Base-by-base conservation (phyloP, 2,888 invertebrate species). In the Erebia aethiops region DNA sequence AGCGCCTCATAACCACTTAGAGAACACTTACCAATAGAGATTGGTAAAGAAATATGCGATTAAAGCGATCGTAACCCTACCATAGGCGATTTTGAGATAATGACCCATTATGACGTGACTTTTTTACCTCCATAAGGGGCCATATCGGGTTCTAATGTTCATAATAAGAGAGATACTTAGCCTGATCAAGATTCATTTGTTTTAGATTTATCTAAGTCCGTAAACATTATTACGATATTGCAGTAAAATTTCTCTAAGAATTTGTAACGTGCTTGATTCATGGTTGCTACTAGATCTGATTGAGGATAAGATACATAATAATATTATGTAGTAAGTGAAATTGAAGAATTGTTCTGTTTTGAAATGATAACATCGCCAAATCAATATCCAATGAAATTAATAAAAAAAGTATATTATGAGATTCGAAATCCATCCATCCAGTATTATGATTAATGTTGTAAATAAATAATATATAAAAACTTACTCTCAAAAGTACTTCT, bases 81-180 rank as follows among this genome's bases (percentile, higher is more conserved):
- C 35, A 71, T 71, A 21, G 58, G 5, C 67, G 57, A 67, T 71
- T 71, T 57, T 54, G 49, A 71, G 65, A 61, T 70, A 65, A 60
- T 70, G 4, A 46, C 11, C 41, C 54, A 66, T 66, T 60, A 60
- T 54, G 46, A n/a, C 41, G 62, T 54, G 21, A 13, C 10, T 52
- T 62, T 68, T 68, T 58, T 58, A 61, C 43, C 52, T 61, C 43
- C 9, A 14, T 21, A 41, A 41, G 51, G 16, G 26, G 52, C 56
- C 56, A 56, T 63, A 69, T 69, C 62, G 49, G 63, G 56, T 69
- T 69, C 56, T 52, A 54, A 61, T 67, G 52, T 58, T 60, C 16
- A 52, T 60, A 67, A 58, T 60, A 18, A 60, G 51, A 51, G 9
- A 60, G 57, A 51, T 64, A 56, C 62, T 63, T 56, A 64, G 63